These are phyloP conservation scores for Arremon aurantiirostris DNA, from an alignment of 2,797 vertebrate genomes.

Conservation along the genomic window DNA sequence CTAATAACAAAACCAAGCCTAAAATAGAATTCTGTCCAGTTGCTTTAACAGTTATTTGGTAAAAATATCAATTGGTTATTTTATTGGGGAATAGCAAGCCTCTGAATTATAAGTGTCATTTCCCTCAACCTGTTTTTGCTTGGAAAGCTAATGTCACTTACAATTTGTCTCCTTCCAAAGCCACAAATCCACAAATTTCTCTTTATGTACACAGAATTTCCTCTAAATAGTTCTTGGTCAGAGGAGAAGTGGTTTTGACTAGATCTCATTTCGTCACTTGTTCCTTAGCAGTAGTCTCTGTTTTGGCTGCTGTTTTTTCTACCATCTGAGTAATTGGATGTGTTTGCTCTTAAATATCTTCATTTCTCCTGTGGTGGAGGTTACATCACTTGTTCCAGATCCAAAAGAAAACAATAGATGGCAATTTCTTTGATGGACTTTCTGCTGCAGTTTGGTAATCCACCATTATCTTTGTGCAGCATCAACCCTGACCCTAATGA, in stretches of 20 bases:
- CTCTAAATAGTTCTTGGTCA: conserved; percentile 11
- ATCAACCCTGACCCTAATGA: not conserved
- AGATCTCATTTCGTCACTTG: conserved; percentile 1
- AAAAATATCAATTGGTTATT: not conserved
- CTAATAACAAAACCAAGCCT: not conserved
- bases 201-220: not conserved
- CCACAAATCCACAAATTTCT: not conserved
- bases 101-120: not conserved
- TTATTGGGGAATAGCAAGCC: not conserved
- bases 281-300: not conserved
- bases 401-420: not conserved
- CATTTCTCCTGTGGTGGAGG: not conserved
- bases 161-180: conserved; percentile 11
- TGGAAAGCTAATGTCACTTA: conserved; percentile 3
- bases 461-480: not conserved
- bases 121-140: not conserved
- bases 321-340: not conserved
- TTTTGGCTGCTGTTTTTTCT: conserved; percentile 1
- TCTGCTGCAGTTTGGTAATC: not conserved
- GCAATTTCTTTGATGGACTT: not conserved
- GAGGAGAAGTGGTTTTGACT: not conserved
- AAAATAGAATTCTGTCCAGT: not conserved
- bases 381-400: not conserved
- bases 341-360: not conserved
- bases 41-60: not conserved